Evolutionary conservation across 2,888 invertebrate species (phyloP).

Genomic region (Vandiemenella viatica): DNA sequence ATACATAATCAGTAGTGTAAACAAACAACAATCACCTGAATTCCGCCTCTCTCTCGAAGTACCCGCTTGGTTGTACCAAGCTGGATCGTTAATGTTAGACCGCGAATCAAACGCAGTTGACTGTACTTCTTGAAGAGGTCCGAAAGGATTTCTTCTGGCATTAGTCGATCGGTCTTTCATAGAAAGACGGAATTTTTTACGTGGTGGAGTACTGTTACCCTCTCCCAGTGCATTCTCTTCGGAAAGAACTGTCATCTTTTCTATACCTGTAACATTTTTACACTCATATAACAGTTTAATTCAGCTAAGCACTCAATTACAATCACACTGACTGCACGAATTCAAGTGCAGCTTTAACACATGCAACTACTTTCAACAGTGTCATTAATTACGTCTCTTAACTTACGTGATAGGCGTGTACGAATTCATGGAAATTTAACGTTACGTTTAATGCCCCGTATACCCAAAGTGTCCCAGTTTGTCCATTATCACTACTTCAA

Average conservation of each 20-base stretch:
- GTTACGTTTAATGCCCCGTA: not conserved
- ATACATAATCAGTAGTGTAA: too few species aligned
- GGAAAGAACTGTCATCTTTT: slow-evolving; percentile 37
- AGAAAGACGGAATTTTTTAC: slow-evolving; percentile 32
- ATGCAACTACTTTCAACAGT: too few species aligned
- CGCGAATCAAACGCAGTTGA: too few species aligned
- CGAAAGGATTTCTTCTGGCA: too few species aligned
- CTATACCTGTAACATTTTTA: slow-evolving; percentile 25
- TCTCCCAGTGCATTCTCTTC: slow-evolving; percentile 33
- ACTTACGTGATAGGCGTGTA: slow-evolving; percentile 11
- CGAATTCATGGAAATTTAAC: slow-evolving; percentile 15
- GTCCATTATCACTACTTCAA: not conserved
- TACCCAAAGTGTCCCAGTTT: not conserved
- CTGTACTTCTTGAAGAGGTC: too few species aligned
- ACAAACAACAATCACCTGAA: not conserved
- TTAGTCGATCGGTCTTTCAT: slow-evolving; percentile 17
- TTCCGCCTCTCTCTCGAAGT: not conserved
- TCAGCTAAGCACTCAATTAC: not conserved
- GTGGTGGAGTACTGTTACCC: slow-evolving; percentile 25
- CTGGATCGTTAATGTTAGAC: too few species aligned
- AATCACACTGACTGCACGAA: too few species aligned
- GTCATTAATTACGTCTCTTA: too few species aligned
- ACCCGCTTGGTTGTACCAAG: too few species aligned
- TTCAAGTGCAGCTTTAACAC: too few species aligned
- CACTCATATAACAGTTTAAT: not conserved